Base-by-base conservation (phyloP, 1,140 invertebrate species). In the Apis mellifera region DNA sequence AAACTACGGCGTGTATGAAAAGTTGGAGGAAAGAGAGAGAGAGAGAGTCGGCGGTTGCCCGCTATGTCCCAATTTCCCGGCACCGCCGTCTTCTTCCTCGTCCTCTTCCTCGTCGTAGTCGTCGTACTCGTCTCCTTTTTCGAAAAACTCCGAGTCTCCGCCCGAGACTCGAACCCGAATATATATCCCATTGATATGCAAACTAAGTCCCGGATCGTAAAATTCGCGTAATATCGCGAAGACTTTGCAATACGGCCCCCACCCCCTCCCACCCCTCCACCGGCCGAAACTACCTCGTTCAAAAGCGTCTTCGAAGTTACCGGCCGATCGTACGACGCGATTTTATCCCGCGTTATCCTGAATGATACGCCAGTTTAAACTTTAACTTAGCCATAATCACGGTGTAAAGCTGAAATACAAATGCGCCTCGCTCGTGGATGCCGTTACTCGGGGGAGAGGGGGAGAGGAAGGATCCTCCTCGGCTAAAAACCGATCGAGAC, bases 311-410 rank as follows among this genome's bases (percentile, higher is more conserved):
- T 78, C 85, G 62, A 50, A 48, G 84, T 82, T 89, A 83, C 83
- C 82, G 86, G 72, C 57, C 48, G 81, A 84, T 90, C 84, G 86
- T 85, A 72, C 86, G 82, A 69, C 77, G 87, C 86, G 81, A 84
- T 89, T 92, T 92, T 92, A 91, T 90, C 89, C 84, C 75, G 85
- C 90, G 90, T 91, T 92, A 91, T 91, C 88, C 84, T 72, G 84
- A 90, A 91, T 89, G 90, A 91, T 92, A 89, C 86, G 87, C 86
- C 86, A 89, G 88, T 91, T 91, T 91, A 92, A 91, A 91, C 89
- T 92, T 92, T 85, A 87, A 92, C 81, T 85, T 84, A 85, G 82
- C 89, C 84, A 83, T 88, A 87, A 90, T 89, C 89, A 90, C 84
- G 86, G 84, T 81, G 82, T 86, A 91, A 91, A 92, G 85, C 60